phyloP scores from a whole-genome alignment of 1,140 invertebrate genomes.

The Conus betulinus region DNA sequence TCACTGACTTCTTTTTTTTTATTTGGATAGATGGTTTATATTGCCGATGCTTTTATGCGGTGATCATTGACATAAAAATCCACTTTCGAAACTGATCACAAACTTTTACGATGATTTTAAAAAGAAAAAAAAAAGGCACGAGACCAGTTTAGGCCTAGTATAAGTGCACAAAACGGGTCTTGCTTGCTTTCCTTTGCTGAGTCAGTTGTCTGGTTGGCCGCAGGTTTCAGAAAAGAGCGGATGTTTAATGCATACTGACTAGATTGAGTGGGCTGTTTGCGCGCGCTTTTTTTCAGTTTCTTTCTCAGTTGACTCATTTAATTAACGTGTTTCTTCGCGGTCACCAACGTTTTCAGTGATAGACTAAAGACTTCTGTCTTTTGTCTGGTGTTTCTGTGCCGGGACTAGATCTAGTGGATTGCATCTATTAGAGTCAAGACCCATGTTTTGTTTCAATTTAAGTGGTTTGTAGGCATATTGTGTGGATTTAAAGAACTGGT shows the following conservation, averaged over 20 bases:
- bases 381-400: no score
- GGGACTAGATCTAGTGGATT: no score
- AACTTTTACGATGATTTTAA: neutral
- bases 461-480: no score
- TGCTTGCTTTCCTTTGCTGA: neutral
- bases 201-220: neutral
- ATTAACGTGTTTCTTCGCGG: no score
- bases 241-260: constrained; percentile 1
- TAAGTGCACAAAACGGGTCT: neutral
- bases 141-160: neutral
- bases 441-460: no score
- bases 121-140: neutral
- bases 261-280: neutral
- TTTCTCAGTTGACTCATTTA: neutral
- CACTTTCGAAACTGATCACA: neutral
- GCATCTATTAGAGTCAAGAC: no score
- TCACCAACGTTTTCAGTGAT: no score
- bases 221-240: neutral
- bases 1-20: neutral
- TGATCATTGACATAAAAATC: neutral
- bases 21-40: neutral
- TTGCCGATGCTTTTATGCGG: neutral
- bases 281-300: neutral
- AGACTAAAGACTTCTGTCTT: no score
- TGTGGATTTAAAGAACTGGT: no score